phyloP scores from a whole-genome alignment of 2,888 invertebrate genomes.

The Meloe dianella region DNA sequence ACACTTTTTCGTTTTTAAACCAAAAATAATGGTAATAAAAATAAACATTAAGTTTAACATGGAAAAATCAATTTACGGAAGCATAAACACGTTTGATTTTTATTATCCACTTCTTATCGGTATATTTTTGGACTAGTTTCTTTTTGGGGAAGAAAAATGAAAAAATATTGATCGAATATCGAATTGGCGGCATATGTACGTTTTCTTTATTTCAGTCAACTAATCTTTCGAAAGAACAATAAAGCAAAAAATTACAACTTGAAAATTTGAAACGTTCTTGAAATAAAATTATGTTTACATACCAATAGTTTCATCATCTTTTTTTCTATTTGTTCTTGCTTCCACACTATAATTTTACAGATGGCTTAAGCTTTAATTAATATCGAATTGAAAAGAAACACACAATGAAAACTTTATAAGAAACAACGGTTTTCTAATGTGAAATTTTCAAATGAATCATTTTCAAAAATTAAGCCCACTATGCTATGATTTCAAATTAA shows the following conservation, averaged over 20 bases:
- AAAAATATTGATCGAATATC: no score
- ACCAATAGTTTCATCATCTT: background rate
- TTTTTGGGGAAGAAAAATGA: background rate
- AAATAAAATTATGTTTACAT: background rate
- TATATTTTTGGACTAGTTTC: background rate
- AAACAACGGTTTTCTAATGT: no score
- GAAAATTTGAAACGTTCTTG: background rate
- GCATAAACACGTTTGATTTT: background rate
- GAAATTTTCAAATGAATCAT: no score
- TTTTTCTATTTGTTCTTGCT: background rate
- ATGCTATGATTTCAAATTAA: no score
- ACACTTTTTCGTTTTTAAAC: background rate
- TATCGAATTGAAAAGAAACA: background rate
- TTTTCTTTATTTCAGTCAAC: background rate
- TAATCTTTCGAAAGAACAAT: background rate
- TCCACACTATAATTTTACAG: background rate
- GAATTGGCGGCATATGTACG: background rate
- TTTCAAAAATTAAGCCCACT: no score
- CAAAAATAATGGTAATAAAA: background rate
- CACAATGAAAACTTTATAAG: no score
- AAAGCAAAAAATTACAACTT: background rate
- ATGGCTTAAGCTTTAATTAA: background rate
- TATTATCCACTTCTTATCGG: background rate
- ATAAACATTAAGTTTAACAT: background rate
- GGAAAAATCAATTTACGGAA: background rate